Evolutionary conservation across 1,140 invertebrate genomes (phyloP).

Genomic region (Brachionus sp.): DNA sequence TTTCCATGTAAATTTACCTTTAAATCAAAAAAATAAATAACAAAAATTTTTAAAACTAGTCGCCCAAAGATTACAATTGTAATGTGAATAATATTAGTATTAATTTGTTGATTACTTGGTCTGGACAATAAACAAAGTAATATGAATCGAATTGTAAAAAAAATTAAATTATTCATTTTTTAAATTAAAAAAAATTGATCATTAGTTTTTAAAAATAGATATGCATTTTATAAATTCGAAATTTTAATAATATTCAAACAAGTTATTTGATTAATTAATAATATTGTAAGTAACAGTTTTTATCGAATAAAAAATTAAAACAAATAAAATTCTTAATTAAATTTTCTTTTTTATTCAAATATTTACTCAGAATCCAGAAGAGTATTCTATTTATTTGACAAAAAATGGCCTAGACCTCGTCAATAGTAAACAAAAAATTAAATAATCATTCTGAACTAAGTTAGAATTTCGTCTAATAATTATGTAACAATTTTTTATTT

Average conservation of each 20-base stretch:
- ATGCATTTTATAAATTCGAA: neutral
- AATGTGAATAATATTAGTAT: slow-evolving; percentile 6
- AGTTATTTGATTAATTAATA: slow-evolving; percentile 1
- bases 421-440: neutral
- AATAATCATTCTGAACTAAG: neutral
- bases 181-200: neutral
- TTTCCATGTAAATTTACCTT: slow-evolving; percentile 3
- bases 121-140: neutral
- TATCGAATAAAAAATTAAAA: neutral
- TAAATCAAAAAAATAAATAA: neutral
- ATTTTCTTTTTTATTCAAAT: slow-evolving; percentile 18
- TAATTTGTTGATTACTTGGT: neutral
- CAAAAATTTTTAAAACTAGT: neutral
- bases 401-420: neutral
- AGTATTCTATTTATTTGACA: neutral
- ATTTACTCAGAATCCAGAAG: neutral
- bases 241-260: neutral
- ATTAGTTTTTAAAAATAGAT: neutral
- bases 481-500: neutral
- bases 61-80: neutral
- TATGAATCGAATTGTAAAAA: neutral
- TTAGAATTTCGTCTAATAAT: neutral
- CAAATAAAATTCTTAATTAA: slow-evolving; percentile 37
- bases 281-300: neutral
- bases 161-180: slow-evolving; percentile 32